Base-by-base conservation (phyloP, 2,888 invertebrate species). In the Euzophera pinguis region DNA sequence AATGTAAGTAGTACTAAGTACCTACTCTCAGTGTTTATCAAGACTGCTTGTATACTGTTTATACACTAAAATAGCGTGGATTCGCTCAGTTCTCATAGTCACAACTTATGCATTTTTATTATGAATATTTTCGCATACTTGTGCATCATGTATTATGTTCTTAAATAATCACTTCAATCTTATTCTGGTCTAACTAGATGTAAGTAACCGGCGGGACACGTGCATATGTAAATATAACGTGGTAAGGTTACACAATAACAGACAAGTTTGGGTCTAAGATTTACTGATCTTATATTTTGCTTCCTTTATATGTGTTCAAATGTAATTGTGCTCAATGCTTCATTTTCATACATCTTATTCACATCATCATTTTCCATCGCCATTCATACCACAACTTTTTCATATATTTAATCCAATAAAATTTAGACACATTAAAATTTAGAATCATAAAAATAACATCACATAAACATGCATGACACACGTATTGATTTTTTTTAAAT, bases 41-140 rank as follows among this genome's bases (percentile, higher is more conserved):
- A 90, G 89, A 90, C 89, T 90, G 90, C 88, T 89, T 89, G 83
- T 88, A 84, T 85, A 86, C 81, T 84, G 82, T 85, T 84, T 84
- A 83, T 79, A 85, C 75, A 82, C 80, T 82, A 79, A 83, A 72
- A 67, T 67, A 68, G 75, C 75, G 83, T 73, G 70, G 65, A 64
- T 62, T 69, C 76, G 75, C 72, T 69, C 71, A 63, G 69, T 73
- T 83, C 82, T 80, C 77, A 70, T 87, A 89, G 89, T 89, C 89
- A 89, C 88, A 87, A 89, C 74, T 83, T 81, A 74, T 89, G 88
- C 88, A 88, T 89, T 89, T 87, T 82, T 84, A 85, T 81, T 81
- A 79, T 78, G 82, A 84, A 87, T 84, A 85, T 73, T 80, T 51
- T 81, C 79, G 77, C 81, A 79, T 79, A 70, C 75, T 73, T 78